Evolutionary conservation across 2,113 vertebrate species (phyloP), one percentile per base, ranked within the genome.

Genomic region (Corythaixoides concolor): DNA sequence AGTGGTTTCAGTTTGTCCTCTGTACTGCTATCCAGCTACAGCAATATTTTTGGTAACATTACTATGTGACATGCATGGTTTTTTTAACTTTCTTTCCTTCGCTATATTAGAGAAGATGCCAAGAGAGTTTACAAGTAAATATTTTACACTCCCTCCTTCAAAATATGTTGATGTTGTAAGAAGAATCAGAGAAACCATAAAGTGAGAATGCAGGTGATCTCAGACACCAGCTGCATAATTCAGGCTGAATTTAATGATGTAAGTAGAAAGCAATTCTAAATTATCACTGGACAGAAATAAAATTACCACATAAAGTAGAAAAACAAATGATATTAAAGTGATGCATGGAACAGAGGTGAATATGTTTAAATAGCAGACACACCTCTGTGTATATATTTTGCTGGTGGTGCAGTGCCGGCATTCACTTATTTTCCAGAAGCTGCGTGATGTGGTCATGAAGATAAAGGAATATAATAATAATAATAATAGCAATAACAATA

Each of bases 381-480:
- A 52, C 6, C 76, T 69, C 33, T 1, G 3, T 47, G 33, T 87
- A 41, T 78, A 56, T 85, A 52, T 92, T 89, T 94, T 85, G 8
- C 39, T 77, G 9, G 37, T 79, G 28, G 69, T 72, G 21, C 50
- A 49, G 30, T 41, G 12, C 15, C 39, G 78, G 20, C 28, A 69
- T 30, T 55, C 21, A 17, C 12, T 64, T 91, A 39, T 82, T 90
- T 91, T 74, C 50, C 45, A 91, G 52, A 88, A 90, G 55, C 63
- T 74, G 18, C 6, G 4, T 55, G 73, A 18, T 55, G n/a, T 79
- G 74, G 87, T 70, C 58, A 62, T 69, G 76, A 89, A 89, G 62
- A 93, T 80, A 85, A 85, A 96, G n/a, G 15, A 83, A 86, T 60
- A 70, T 8, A 85, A 77, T 26, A 95, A 74, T 32, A 82, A 70